A percentile compares a stretch with the other conserved stretches of the same genome.
phyloP scores from a whole-genome alignment of 2,113 vertebrate genomes.

The Electrona antarctica region DNA sequence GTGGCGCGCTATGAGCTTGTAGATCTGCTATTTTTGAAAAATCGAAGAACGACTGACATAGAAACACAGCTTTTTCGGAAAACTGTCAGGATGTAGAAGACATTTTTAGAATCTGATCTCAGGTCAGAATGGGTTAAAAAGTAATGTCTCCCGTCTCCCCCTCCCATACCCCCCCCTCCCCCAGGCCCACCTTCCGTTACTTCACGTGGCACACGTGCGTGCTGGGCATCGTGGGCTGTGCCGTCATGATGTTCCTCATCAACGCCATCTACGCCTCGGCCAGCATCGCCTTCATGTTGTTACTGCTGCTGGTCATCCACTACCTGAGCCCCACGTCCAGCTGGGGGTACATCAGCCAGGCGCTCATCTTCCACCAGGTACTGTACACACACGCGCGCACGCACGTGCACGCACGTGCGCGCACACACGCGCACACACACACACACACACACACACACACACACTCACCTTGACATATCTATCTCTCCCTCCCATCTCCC shows the following conservation, averaged over 20 bases:
- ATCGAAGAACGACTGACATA: too few species aligned
- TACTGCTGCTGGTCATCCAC: conserved; percentile 89
- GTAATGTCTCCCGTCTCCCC: too few species aligned
- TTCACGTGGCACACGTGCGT: conserved; percentile 92
- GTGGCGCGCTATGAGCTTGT: too few species aligned
- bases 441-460: conserved; percentile 21
- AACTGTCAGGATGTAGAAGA: too few species aligned
- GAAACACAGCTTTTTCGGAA: too few species aligned
- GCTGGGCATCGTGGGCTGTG: conserved; percentile 87
- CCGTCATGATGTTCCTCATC: conserved; percentile 92
- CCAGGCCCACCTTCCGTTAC: conserved; percentile 89
- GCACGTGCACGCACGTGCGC: neutral
- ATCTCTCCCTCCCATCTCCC: too few species aligned
- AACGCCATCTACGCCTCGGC: conserved; percentile 88
- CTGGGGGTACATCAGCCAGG: conserved; percentile 94
- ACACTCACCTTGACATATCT: too few species aligned
- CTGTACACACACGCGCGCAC: neutral
- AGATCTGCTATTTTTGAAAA: too few species aligned
- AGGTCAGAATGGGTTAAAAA: too few species aligned
- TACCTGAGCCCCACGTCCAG: conserved; percentile 90
- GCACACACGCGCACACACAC: neutral
- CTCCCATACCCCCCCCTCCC: neutral
- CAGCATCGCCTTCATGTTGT: conserved; percentile 88
- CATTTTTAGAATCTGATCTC: too few species aligned
- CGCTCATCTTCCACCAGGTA: conserved; percentile 94